phyloP scores from a whole-genome alignment of 37 sponge, comb jelly and placozoan genomes.

The Agelas oroides region DNA sequence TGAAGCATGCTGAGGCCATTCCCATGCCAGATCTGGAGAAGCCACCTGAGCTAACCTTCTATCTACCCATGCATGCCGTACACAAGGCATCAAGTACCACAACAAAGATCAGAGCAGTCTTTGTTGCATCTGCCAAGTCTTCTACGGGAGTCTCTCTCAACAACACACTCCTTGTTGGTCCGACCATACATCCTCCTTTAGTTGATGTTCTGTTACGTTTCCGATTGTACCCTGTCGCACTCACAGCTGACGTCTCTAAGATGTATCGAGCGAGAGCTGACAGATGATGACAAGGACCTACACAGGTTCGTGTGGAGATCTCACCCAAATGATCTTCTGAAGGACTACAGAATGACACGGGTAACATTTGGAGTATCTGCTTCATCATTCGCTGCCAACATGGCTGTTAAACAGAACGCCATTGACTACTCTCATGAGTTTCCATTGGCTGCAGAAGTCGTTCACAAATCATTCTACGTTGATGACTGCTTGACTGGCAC shows the following conservation, averaged over 20 bases:
- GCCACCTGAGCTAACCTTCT: conserved; percentile 24
- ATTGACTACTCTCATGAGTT: conserved; percentile 33
- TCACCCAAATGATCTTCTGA: conserved; percentile 4
- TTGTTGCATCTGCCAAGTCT: conserved; percentile 57
- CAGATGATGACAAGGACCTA: conserved; percentile 37
- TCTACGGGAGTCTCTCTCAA: conserved; percentile 61
- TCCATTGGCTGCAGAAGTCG: conserved; percentile 45
- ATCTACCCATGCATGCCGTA: too few species aligned
- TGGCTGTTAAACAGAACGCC: conserved; percentile 48
- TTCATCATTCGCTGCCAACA: conserved; percentile 54
- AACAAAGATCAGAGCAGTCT: conserved; percentile 59
- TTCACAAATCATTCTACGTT: too few species aligned
- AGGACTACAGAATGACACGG: conserved; percentile 52
- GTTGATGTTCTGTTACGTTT: conserved; percentile 54
- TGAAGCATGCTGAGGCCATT: conserved; percentile 48
- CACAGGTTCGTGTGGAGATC: conserved; percentile 48
- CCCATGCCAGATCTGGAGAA: conserved; percentile 44
- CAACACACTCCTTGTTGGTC: conserved; percentile 49
- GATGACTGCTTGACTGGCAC: too few species aligned
- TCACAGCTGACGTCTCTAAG: conserved; percentile 55
- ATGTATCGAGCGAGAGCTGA: conserved; percentile 51
- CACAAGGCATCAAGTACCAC: conserved; percentile 58
- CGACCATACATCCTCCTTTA: conserved; percentile 37
- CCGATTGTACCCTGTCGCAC: conserved; percentile 48
- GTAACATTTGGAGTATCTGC: conserved; percentile 45